A percentile compares a stretch with the other conserved stretches of the same genome.
Conservation (phyloP, 53 echinoderm and acorn worm genomes). For the Temnopleurus reevesii region DNA sequence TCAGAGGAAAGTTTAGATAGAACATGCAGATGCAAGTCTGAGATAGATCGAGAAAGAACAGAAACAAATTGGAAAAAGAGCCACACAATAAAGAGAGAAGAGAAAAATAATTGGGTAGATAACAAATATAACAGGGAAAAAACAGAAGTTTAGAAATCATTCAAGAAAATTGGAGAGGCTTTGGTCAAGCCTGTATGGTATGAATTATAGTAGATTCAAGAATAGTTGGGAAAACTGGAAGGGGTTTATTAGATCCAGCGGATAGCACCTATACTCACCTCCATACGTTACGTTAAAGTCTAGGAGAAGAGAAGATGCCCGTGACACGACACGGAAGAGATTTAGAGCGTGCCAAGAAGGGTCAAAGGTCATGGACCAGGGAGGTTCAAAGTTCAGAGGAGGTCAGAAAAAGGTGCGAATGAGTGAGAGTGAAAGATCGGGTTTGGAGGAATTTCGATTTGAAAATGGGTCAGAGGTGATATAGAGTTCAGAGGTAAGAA, state of each 20-base stretch:
- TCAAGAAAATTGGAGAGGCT: constrained; percentile 6
- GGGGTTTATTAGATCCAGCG: background rate
- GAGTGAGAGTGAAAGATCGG: constrained; percentile 49
- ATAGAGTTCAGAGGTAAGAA: constrained; percentile 41
- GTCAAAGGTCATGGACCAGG: constrained; percentile 46
- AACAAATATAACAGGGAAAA: background rate
- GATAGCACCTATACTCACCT: constrained; percentile 73
- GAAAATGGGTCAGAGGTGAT: background rate
- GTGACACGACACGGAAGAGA: constrained; percentile 57
- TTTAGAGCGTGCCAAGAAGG: constrained; percentile 62
- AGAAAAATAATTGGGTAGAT: background rate
- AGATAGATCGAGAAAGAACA: background rate
- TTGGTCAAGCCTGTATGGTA: background rate
- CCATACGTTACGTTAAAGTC: constrained; percentile 82
- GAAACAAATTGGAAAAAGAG: background rate
- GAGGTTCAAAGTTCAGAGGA: too few relatives aligned
- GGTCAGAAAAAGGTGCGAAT: constrained; percentile 11
- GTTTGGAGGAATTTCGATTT: constrained; percentile 4
- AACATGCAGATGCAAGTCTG: background rate
- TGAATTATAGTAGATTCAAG: background rate
- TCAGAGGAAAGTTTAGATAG: background rate
- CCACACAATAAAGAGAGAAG: background rate
- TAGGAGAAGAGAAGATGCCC: constrained; percentile 73
- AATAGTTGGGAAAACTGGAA: background rate
- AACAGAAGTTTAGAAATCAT: background rate